Conservation (phyloP, 2,113 vertebrate genomes). For the Sturnira hondurensis region DNA sequence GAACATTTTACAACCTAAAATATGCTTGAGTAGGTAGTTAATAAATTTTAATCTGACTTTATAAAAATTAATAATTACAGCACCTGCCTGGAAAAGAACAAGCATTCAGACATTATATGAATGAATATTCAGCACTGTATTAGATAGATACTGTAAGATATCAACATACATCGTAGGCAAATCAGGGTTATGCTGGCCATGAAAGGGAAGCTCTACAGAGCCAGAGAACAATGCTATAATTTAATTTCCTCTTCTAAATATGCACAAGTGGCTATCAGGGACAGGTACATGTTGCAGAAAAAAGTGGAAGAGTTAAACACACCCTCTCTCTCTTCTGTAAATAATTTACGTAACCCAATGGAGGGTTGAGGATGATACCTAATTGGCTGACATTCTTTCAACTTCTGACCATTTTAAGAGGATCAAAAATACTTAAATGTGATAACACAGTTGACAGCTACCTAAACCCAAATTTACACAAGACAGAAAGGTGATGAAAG, state of each 20-base stretch:
- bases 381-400: neutral
- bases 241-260: conserved; percentile 1
- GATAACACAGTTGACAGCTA: neutral
- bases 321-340: neutral
- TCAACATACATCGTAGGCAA: neutral
- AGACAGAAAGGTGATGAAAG: neutral
- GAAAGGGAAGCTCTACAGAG: neutral
- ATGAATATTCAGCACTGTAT: neutral
- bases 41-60: conserved; percentile 2
- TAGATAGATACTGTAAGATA: neutral
- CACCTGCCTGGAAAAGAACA: neutral
- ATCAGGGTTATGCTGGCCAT: neutral
- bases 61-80: neutral
- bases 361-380: neutral
- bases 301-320: neutral
- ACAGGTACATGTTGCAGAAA: neutral
- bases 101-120: neutral
- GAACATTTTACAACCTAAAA: conserved; percentile 12
- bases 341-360: neutral
- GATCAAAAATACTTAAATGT: conserved; percentile 11
- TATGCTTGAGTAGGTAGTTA: neutral
- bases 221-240: neutral
- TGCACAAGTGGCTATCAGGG: neutral
- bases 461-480: neutral
- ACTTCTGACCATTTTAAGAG: neutral